These are phyloP conservation scores for Patagioenas fasciata DNA, from an alignment of 2,113 vertebrate genomes.

Conservation along the genomic window DNA sequence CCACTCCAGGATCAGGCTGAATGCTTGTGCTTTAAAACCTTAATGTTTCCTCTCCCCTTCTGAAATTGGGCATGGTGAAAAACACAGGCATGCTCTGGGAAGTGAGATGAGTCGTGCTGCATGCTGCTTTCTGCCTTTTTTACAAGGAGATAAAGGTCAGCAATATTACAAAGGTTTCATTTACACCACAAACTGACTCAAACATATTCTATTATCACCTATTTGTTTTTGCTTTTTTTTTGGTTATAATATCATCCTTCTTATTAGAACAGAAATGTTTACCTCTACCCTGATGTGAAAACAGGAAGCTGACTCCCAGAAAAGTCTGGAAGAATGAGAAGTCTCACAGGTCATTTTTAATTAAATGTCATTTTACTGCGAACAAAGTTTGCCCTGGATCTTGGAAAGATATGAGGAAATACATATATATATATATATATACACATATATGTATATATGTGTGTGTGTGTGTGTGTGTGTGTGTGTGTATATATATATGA, in stretches of 20 bases:
- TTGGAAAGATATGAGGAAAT: neutral
- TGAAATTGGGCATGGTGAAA: neutral
- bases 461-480: too few relatives aligned
- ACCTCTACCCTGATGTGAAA: neutral
- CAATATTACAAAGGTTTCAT: neutral
- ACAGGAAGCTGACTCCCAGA: neutral
- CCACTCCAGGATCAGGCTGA: rapidly evolving
- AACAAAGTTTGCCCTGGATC: neutral
- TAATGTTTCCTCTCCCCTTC: neutral
- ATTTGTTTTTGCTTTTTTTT: neutral
- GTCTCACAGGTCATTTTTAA: neutral
- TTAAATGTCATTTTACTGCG: neutral
- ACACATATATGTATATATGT: too few relatives aligned
- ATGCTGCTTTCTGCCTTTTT: neutral
- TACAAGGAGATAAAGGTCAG: neutral
- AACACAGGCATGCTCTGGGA: neutral
- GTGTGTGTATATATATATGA: too few relatives aligned
- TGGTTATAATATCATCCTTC: neutral
- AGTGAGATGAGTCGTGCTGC: neutral
- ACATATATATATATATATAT: too few relatives aligned
- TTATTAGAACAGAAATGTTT: neutral
- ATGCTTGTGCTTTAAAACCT: neutral
- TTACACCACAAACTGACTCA: neutral
- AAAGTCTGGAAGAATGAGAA: neutral
- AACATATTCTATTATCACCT: neutral